Evolutionary conservation across 2,888 invertebrate species (phyloP).

Genomic region (Drosophila lutescens): DNA sequence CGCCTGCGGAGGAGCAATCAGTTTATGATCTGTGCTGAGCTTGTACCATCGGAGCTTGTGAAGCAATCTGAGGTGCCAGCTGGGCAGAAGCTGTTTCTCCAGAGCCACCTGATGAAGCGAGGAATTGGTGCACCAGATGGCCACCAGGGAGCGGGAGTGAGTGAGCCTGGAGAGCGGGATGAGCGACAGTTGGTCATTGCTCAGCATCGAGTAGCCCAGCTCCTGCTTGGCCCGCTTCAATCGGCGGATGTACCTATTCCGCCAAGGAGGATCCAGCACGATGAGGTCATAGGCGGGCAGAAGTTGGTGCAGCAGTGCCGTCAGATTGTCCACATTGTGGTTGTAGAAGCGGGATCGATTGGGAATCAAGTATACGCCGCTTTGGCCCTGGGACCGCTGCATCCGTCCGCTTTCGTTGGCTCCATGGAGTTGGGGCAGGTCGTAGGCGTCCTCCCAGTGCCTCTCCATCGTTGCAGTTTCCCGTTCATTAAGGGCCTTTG

Average conservation of each 20-base stretch:
- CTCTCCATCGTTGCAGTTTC: slow-evolving; percentile 47
- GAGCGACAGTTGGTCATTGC: slow-evolving; percentile 89
- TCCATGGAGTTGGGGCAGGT: slow-evolving; percentile 85
- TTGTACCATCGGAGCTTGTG: slow-evolving; percentile 94
- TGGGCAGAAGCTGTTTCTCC: slow-evolving; percentile 89
- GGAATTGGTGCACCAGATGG: slow-evolving; percentile 97
- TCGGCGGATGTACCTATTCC: slow-evolving; percentile 96
- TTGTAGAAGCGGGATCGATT: slow-evolving; percentile 88
- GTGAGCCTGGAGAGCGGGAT: slow-evolving; percentile 89
- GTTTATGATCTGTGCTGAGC: slow-evolving; percentile 87
- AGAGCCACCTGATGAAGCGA: slow-evolving; percentile 88
- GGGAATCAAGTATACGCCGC: slow-evolving; percentile 87
- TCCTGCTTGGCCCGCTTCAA: slow-evolving; percentile 87
- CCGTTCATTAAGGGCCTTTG: slow-evolving; percentile 1
- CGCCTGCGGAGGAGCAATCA: slow-evolving; percentile 87
- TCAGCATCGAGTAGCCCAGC: slow-evolving; percentile 90
- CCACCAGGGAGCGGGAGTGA: slow-evolving; percentile 88
- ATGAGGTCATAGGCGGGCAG: slow-evolving; percentile 90
- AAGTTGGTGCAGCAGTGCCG: slow-evolving; percentile 85
- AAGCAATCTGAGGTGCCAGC: slow-evolving; percentile 90
- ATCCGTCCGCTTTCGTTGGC: slow-evolving; percentile 86
- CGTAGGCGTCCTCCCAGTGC: slow-evolving; percentile 74
- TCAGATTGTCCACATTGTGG: slow-evolving; percentile 87
- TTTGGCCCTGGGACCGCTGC: slow-evolving; percentile 84
- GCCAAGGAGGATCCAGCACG: slow-evolving; percentile 97